Evolutionary conservation across 2,113 vertebrate species (phyloP), one percentile per base, ranked within the genome.

Genomic region (Podilymbus podiceps): DNA sequence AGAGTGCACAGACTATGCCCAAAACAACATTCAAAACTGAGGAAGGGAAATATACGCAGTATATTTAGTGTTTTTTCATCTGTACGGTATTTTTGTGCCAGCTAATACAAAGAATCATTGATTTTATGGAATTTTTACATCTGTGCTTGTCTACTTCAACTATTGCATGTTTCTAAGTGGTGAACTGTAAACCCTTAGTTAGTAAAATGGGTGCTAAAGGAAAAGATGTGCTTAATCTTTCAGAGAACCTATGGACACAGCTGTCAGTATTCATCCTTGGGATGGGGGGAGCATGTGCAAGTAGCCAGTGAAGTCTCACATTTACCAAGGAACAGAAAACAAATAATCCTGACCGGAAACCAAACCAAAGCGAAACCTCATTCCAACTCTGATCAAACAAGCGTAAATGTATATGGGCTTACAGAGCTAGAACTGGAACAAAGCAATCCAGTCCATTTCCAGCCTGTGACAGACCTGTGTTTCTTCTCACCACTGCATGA

Each of bases 251-350:
- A 20, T 35, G 6, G 27, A 53, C 30, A 62, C 50, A 62, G 30
- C 24, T 35, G 59, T 63, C 67, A 40, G 28, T 15, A 47, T 25
- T 64, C 30, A 47, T 52, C 50, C 68, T 35, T 42, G 69, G 23
- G 8, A 23, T 0, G 1, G 2, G 15, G 31, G n/a, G 40, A 24
- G 38, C 42, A 38, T 0, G 1, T 25, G 18, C 63, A 66, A 81
- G n/a, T 33, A 74, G 24, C 24, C 59, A 91, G 27, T 47, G 11
- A 66, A 71, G 35, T 83, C 53, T 76, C 58, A 82, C 28, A 8
- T 73, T 49, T 56, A 82, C 58, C 38, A 69, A 60, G 38, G 25
- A 80, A 69, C 0, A 80, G 40, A 92, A 83, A 76, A 69, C 21
- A 83, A 88, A 87, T n/a, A 67, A 63, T 25, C 63, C 72, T 28